Base-by-base conservation (phyloP, 2,797 vertebrate genomes). In the Tadarida brasiliensis region DNA sequence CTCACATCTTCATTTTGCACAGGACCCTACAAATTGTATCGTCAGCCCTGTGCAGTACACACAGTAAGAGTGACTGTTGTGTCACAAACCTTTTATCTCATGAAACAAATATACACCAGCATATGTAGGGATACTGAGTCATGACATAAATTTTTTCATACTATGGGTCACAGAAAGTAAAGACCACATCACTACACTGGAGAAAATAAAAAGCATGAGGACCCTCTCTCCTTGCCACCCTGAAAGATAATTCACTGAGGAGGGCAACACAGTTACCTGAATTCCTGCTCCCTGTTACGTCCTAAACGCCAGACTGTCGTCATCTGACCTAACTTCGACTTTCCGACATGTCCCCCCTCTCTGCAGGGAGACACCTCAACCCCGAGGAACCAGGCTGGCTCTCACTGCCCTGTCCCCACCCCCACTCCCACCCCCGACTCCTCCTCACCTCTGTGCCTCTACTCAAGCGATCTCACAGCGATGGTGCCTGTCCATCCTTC, bases 81-180 rank as follows among this genome's bases (percentile, higher is more conserved):
- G 71, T 82, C 82, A 51, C n/a, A 87, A 39, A 65, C 30, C 12
- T 82, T 92, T 57, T 51, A 70, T 51, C 65, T 87, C 35, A 20
- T 51, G 17, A 83, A 33, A 77, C 74, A 71, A 63, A 77, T 28
- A 68, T 4, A 17, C 7, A 56, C 16, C 65, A 74, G 35, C 15
- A 28, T 22, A 74, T 28, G 39, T 33, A 35, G 0, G 39, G 78
- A 12, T 28, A 28, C 6, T 30, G 3, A 54, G 65, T 57, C 63
- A 24, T 11, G 24, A 56, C 6, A 7, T 28, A 85, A 78, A 65
- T 17, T 74, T 70, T 82, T 54, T 24, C 71, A 30, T 35, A 56
- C 16, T 51, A 61, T 11, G 3, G n/a, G 61, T 65, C 47, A 44
- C 10, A 67, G 49, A 91, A 91, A 65, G 49, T 86, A 70, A 74